phyloP scores from a whole-genome alignment of 2,113 vertebrate species.

The Echinops telfairi region DNA sequence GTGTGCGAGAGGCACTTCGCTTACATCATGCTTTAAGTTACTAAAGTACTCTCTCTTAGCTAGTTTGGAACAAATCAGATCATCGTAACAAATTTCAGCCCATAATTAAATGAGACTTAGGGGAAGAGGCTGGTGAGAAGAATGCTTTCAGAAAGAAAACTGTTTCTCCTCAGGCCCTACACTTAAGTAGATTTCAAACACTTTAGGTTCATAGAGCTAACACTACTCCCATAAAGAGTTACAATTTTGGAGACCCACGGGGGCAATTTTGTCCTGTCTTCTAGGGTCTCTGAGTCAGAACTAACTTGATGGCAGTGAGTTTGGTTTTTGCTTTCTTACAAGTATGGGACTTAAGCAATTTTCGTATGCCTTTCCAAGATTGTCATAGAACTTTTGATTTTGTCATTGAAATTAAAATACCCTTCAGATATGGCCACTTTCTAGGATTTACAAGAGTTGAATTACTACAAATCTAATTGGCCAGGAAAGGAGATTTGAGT shows the following conservation, averaged over 20 bases:
- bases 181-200: slow-evolving; percentile 37
- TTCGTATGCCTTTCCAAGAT: slow-evolving; percentile 13
- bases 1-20: neutral
- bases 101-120: slow-evolving; percentile 34
- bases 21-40: slow-evolving; percentile 38
- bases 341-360: neutral
- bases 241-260: too few species aligned
- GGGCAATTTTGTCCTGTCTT: too few species aligned
- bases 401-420: slow-evolving; percentile 61
- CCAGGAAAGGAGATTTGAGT: slow-evolving; percentile 32
- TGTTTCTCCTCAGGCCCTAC: slow-evolving; percentile 20
- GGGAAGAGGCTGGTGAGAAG: slow-evolving; percentile 20
- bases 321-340: too few species aligned
- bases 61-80: slow-evolving; percentile 39
- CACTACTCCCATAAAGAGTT: neutral
- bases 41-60: slow-evolving; percentile 26
- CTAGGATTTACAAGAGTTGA: slow-evolving; percentile 46
- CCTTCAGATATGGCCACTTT: neutral
- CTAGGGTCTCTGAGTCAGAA: too few species aligned
- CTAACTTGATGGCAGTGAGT: too few species aligned
- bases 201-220: neutral
- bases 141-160: slow-evolving; percentile 49
- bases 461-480: slow-evolving; percentile 49
- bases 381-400: slow-evolving; percentile 46
- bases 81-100: slow-evolving; percentile 1